Evolutionary conservation across 1,140 invertebrate genomes (phyloP).

Genomic region (Riptortus pedestris): DNA sequence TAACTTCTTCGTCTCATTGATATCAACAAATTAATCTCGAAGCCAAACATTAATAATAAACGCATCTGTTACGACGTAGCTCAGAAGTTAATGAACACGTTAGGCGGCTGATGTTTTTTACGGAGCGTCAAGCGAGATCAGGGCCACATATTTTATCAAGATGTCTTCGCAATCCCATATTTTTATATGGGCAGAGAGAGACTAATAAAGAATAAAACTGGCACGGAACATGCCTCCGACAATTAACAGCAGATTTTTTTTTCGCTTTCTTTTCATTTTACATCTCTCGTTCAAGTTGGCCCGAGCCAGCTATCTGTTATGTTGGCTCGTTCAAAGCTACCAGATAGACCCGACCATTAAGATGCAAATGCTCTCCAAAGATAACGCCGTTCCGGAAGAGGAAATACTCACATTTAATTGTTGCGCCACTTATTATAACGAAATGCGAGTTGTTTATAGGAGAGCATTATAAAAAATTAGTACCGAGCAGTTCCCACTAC

Average conservation of each 20-base stretch:
- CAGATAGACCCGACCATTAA: not conserved
- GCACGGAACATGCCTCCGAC: not conserved
- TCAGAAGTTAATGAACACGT: too few species aligned
- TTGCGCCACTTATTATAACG: not conserved
- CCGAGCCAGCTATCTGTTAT: not conserved
- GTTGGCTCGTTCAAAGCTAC: not conserved
- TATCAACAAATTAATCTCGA: too few species aligned
- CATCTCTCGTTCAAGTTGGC: too few species aligned
- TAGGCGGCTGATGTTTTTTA: too few species aligned
- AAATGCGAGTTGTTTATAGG: constrained; percentile 4
- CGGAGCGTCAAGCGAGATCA: not conserved
- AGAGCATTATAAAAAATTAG: not conserved
- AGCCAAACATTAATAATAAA: too few species aligned
- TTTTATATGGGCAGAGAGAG: too few species aligned
- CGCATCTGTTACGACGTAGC: too few species aligned
- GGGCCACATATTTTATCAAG: not conserved
- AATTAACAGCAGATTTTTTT: too few species aligned
- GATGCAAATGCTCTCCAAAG: not conserved
- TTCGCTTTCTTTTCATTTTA: too few species aligned
- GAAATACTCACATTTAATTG: constrained; percentile 12
- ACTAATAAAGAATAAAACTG: not conserved
- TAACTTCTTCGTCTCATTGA: too few species aligned
- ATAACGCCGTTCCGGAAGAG: not conserved
- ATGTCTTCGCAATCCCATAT: not conserved
- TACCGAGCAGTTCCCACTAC: not conserved